Evolutionary conservation across 2,797 vertebrate species (phyloP).

Genomic region (Tadarida brasiliensis): DNA sequence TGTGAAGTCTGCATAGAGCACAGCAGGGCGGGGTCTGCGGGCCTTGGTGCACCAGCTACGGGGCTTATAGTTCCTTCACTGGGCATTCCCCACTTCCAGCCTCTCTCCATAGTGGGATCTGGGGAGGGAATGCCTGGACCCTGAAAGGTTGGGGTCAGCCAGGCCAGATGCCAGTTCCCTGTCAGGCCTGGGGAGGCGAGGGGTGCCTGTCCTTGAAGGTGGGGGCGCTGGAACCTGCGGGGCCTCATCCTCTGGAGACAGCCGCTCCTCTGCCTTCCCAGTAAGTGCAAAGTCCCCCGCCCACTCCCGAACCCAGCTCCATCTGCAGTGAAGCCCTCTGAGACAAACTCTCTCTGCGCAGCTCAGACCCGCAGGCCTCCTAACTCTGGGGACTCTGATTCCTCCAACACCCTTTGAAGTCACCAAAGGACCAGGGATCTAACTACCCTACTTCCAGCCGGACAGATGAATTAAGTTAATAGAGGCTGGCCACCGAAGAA

Average conservation of each 20-base stretch:
- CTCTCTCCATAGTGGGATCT: background rate
- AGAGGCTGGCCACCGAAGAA: constrained; percentile 42
- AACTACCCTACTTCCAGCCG: background rate
- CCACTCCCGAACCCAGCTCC: accelerated
- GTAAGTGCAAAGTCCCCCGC: background rate
- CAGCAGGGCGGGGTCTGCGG: background rate
- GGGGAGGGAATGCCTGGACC: background rate
- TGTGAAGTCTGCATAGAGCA: background rate
- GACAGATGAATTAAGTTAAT: constrained; percentile 51
- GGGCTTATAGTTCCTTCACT: accelerated
- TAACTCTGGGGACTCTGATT: constrained; percentile 71
- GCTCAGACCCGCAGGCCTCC: constrained; percentile 57
- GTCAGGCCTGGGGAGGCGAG: background rate
- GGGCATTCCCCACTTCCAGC: background rate
- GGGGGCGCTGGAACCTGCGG: background rate
- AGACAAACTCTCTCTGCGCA: background rate
- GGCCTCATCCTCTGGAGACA: background rate
- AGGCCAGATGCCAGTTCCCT: background rate
- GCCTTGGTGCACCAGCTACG: accelerated
- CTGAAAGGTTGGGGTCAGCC: background rate
- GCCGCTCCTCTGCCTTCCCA: background rate
- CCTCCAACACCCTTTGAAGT: background rate
- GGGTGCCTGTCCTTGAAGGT: background rate
- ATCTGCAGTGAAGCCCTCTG: background rate
- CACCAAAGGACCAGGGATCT: background rate